Conservation (phyloP, 92 coral and sea anemone genomes). For the Chrysogorgia sp. region DNA sequence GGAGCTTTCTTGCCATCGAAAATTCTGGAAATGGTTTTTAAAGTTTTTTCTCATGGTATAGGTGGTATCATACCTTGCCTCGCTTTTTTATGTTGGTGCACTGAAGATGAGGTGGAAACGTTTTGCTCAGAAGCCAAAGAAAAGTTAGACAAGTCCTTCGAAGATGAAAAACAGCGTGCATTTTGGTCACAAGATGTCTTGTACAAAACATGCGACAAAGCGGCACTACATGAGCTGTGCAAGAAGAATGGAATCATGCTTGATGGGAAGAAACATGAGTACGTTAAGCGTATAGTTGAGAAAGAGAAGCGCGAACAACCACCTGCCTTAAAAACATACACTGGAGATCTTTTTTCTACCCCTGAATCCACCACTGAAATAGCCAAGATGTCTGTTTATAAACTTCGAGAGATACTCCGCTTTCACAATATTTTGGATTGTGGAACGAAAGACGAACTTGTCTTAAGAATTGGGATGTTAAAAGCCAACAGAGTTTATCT, state of each 20-base stretch:
- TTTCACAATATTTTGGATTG: slow-evolving; percentile 60
- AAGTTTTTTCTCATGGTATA: slow-evolving; percentile 24
- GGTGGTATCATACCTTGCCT: slow-evolving; percentile 28
- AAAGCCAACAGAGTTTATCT: slow-evolving; percentile 41
- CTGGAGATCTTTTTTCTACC: slow-evolving; percentile 34
- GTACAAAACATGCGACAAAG: slow-evolving; percentile 40
- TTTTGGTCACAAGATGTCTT: slow-evolving; percentile 58
- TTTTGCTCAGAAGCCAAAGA: slow-evolving; percentile 24
- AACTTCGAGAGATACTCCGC: slow-evolving; percentile 47
- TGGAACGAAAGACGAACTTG: no score
- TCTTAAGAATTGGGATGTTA: slow-evolving; percentile 62
- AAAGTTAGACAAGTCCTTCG: slow-evolving; percentile 36
- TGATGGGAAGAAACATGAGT: slow-evolving; percentile 62
- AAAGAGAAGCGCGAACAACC: slow-evolving; percentile 25
- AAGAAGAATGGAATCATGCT: slow-evolving; percentile 16
- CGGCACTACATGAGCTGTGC: slow-evolving; percentile 35
- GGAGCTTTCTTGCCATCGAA: slow-evolving; percentile 37
- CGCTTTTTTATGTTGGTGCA: slow-evolving; percentile 45
- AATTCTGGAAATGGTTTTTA: slow-evolving; percentile 37
- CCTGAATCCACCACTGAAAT: slow-evolving; percentile 48
- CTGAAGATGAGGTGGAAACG: slow-evolving; percentile 33
- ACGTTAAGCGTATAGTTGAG: slow-evolving; percentile 54
- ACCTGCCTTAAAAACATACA: slow-evolving; percentile 40
- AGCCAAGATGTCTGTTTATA: slow-evolving; percentile 36
- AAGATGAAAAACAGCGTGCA: slow-evolving; percentile 48